Evolutionary conservation across 23 tunicate species (phyloP).

Genomic region (Oikopleura vanhoeffeni): DNA sequence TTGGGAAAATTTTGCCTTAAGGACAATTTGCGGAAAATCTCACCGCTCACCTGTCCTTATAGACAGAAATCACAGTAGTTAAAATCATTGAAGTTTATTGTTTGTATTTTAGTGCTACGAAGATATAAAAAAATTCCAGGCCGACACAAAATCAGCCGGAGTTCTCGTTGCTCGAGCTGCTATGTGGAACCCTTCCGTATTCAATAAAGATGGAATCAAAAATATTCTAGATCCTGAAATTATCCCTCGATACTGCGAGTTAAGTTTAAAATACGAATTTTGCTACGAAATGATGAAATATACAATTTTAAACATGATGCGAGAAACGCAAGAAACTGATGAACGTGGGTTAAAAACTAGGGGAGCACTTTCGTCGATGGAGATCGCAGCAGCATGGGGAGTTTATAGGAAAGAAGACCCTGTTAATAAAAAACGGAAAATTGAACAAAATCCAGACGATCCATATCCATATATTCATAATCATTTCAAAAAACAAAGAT

Average conservation of each 20-base stretch:
- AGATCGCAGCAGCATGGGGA: neutral
- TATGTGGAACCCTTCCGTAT: conserved; percentile 51
- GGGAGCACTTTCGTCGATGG: neutral
- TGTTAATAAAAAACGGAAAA: neutral
- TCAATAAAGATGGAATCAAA: conserved; percentile 51
- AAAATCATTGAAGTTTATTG: no score
- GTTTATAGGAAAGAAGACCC: neutral
- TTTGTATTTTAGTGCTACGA: conserved; percentile 30
- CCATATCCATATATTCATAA: neutral
- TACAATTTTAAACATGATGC: neutral
- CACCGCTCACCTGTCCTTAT: no score
- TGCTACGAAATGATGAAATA: conserved; percentile 24
- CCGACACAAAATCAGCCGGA: conserved; percentile 32
- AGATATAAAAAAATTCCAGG: conserved; percentile 56
- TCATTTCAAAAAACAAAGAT: neutral
- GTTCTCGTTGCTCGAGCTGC: conserved; percentile 84
- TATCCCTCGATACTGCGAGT: conserved; percentile 30
- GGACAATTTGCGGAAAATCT: no score
- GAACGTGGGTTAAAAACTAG: neutral
- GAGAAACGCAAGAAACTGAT: neutral
- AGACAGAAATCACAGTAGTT: no score
- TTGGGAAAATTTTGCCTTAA: no score
- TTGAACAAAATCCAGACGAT: neutral
- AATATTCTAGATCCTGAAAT: conserved; percentile 54
- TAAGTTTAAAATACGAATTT: neutral